These are phyloP conservation scores for Drosophila ironensis DNA, from an alignment of 1,140 invertebrate species.

Conservation along the genomic window DNA sequence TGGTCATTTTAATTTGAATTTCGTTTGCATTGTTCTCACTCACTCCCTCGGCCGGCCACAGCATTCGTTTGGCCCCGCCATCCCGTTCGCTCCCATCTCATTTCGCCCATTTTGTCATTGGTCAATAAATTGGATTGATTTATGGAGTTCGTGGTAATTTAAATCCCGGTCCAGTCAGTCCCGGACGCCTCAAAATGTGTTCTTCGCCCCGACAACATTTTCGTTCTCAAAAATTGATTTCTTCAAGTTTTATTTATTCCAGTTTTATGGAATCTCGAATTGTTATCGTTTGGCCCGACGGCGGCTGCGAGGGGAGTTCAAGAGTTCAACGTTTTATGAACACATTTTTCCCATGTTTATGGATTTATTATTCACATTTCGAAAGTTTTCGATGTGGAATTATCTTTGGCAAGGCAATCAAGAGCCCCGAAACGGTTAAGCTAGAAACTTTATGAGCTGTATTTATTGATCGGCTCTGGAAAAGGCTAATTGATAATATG, in stretches of 20 bases:
- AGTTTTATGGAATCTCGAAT: conserved; percentile 34
- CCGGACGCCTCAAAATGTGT: conserved; percentile 32
- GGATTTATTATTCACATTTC: conserved; percentile 23
- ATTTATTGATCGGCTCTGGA: neutral
- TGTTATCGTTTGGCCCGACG: conserved; percentile 20
- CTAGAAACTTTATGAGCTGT: neutral
- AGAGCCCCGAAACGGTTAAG: neutral
- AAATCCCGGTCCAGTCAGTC: too few species aligned
- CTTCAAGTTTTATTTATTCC: conserved; percentile 39
- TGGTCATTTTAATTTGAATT: conserved; percentile 62
- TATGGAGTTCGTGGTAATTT: conserved; percentile 48
- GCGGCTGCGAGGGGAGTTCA: conserved; percentile 31
- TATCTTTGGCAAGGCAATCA: neutral
- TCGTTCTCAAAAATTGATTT: conserved; percentile 51
- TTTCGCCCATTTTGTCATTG: conserved; percentile 53
- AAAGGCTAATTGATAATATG: neutral
- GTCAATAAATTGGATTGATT: conserved; percentile 74
- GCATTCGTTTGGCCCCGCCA: neutral
- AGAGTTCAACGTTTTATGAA: conserved; percentile 57
- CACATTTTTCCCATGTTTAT: conserved; percentile 48
- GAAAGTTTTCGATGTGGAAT: conserved; percentile 4
- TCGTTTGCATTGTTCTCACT: conserved; percentile 36
- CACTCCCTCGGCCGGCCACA: neutral
- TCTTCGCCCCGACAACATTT: neutral
- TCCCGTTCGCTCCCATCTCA: neutral